Conservation (phyloP, 1,140 invertebrate genomes). For the Aplysia californica region DNA sequence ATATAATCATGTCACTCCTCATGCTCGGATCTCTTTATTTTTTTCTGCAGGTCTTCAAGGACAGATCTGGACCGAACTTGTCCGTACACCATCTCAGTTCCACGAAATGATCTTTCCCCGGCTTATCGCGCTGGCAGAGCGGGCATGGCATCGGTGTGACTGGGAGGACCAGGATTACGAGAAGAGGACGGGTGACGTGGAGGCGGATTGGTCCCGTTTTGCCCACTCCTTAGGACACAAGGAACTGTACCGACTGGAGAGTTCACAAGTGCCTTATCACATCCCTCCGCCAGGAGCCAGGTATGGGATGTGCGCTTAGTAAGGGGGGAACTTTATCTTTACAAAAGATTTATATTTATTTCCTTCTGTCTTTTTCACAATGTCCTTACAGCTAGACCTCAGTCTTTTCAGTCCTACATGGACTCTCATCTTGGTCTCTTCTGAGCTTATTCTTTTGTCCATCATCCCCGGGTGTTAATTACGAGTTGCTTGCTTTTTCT, state of each 20-base stretch:
- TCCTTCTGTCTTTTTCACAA: not conserved
- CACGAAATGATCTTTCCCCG: slow-evolving; percentile 57
- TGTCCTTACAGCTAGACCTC: not conserved
- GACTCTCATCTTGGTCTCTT: too few relatives aligned
- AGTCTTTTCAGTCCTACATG: not conserved
- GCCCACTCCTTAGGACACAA: slow-evolving; percentile 43
- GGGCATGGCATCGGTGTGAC: slow-evolving; percentile 53
- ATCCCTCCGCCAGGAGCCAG: slow-evolving; percentile 55
- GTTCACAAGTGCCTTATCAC: slow-evolving; percentile 41
- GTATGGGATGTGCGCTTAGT: slow-evolving; percentile 30
- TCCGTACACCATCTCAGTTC: slow-evolving; percentile 48
- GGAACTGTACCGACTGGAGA: slow-evolving; percentile 52
- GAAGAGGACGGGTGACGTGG: slow-evolving; percentile 17
- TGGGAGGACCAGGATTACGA: slow-evolving; percentile 47
- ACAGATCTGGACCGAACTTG: slow-evolving; percentile 53
- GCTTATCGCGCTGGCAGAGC: slow-evolving; percentile 54
- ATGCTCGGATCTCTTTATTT: too few relatives aligned
- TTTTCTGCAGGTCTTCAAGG: slow-evolving; percentile 47
- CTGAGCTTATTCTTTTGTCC: too few relatives aligned
- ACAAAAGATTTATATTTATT: not conserved
- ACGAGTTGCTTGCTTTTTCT: too few relatives aligned
- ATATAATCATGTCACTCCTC: too few relatives aligned
- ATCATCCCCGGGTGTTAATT: too few relatives aligned
- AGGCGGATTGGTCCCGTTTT: slow-evolving; percentile 48
- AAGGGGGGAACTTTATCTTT: too few relatives aligned